Percentiles rank a stretch among this genome's conserved stretches.
Conservation (phyloP, 2,797 vertebrate species). For the Falco berigora region DNA sequence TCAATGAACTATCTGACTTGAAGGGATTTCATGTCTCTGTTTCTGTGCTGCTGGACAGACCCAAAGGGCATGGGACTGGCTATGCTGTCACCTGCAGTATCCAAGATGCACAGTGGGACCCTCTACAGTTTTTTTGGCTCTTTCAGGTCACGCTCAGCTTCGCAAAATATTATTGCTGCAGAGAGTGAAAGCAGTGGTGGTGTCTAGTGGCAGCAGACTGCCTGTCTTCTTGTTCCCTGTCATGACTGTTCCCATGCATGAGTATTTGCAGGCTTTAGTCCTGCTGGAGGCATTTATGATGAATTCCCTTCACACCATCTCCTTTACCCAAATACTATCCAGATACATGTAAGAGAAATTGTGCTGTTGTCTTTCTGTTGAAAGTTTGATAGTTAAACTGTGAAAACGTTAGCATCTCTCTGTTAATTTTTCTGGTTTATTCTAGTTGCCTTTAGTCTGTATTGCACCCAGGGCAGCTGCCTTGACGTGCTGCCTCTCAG, state of each 20-base stretch:
- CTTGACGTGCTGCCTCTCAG: not conserved
- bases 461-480: not conserved
- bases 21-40: not conserved
- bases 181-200: not conserved
- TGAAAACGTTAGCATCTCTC: not conserved
- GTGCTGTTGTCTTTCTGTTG: not conserved
- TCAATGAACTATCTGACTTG: not conserved
- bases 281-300: not conserved
- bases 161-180: not conserved
- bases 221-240: not conserved
- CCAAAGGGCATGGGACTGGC: not conserved
- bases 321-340: not conserved
- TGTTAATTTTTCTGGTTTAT: not conserved
- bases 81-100: not conserved
- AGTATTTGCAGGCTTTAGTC: not conserved
- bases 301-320: not conserved
- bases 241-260: not conserved
- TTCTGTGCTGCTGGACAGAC: not conserved
- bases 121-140: not conserved
- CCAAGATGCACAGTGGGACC: rapidly evolving
- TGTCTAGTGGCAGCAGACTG: not conserved
- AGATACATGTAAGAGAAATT: not conserved
- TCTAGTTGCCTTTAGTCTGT: not conserved
- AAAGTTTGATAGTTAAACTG: not conserved
- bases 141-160: not conserved